phyloP scores from a whole-genome alignment of 2,888 invertebrate genomes.

The Oxystoma pomonae region DNA sequence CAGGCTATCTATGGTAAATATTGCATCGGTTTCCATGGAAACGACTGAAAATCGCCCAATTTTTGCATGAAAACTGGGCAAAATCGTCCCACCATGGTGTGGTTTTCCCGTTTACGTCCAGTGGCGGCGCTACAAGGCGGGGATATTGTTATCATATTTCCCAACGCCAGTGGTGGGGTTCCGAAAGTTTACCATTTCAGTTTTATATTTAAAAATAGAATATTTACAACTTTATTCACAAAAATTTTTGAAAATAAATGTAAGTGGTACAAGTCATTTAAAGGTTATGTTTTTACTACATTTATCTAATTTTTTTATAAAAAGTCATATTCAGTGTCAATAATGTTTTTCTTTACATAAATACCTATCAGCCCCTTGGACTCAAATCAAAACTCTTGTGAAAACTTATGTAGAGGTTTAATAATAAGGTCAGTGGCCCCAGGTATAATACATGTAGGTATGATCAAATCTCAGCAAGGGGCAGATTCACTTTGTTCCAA shows the following conservation, averaged over 20 bases:
- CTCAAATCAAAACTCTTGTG: no score
- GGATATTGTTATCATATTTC: slow-evolving; percentile 37
- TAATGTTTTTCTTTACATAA: no score
- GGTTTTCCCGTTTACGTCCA: slow-evolving; percentile 31
- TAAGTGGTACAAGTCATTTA: not conserved
- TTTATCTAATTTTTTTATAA: not conserved
- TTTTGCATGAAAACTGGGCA: slow-evolving; percentile 11
- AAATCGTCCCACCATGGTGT: slow-evolving; percentile 23
- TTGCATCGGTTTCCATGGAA: slow-evolving; percentile 13
- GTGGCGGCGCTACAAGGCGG: slow-evolving; percentile 33
- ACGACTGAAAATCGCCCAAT: slow-evolving; percentile 6
- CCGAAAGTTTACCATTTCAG: not conserved
- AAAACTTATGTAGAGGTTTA: no score
- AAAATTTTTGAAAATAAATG: not conserved
- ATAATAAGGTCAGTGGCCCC: no score
- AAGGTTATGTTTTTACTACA: not conserved
- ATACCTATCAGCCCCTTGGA: no score
- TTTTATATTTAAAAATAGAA: not conserved
- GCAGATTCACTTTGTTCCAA: no score
- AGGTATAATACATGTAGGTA: no score
- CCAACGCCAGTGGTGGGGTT: slow-evolving; percentile 32
- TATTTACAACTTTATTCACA: not conserved
- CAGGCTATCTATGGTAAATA: slow-evolving; percentile 34
- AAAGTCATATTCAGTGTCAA: not conserved
- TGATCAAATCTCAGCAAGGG: no score